phyloP scores from a whole-genome alignment of 1,140 invertebrate genomes.

The Cyclargus thomasi region DNA sequence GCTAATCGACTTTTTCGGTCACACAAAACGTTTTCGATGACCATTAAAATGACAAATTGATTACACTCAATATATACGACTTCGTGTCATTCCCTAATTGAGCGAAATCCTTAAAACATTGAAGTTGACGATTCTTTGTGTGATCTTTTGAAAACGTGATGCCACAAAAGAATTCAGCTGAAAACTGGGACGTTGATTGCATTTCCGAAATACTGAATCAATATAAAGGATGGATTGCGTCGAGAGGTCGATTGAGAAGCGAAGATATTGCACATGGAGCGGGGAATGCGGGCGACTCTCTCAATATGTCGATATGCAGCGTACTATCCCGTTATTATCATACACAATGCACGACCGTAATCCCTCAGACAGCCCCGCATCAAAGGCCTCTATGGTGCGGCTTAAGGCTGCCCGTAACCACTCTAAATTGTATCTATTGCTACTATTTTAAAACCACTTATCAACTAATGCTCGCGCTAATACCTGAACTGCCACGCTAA shows the following conservation, averaged over 20 bases:
- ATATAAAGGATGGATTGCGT: neutral
- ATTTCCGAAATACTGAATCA: neutral
- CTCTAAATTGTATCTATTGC: neutral
- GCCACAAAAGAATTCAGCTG: neutral
- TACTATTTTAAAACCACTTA: neutral
- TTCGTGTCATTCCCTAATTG: neutral
- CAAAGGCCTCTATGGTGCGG: neutral
- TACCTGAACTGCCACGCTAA: too few species aligned
- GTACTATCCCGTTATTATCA: neutral
- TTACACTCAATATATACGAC: neutral
- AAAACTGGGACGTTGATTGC: neutral
- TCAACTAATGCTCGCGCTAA: too few species aligned
- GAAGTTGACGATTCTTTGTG: neutral
- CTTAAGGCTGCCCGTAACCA: neutral
- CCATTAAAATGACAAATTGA: constrained; percentile 3
- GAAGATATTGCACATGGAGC: neutral
- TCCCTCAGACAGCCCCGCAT: neutral
- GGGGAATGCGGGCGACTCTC: neutral
- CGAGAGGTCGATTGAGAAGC: neutral
- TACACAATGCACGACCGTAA: neutral
- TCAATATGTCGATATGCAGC: constrained; percentile 1
- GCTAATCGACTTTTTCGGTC: neutral
- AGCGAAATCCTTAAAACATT: neutral
- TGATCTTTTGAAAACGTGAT: neutral
- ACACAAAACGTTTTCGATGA: neutral